Conservation (phyloP, 2,888 invertebrate species). For the Dorcus parallelipipedus region DNA sequence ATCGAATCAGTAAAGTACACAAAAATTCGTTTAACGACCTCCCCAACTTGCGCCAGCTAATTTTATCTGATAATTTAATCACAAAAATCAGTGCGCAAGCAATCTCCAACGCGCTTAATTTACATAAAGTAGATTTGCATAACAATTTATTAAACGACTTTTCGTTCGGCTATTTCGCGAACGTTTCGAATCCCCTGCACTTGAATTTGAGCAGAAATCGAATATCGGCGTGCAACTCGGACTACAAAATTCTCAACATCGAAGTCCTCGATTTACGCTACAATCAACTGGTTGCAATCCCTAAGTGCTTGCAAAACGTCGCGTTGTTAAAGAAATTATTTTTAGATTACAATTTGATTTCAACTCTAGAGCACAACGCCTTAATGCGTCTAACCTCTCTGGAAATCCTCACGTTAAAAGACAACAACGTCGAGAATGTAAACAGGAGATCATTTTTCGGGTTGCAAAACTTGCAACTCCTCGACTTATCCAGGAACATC, state of each 20-base stretch:
- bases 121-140: slow-evolving; percentile 78
- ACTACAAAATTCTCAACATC: slow-evolving; percentile 56
- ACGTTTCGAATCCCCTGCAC: slow-evolving; percentile 67
- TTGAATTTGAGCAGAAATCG: slow-evolving; percentile 75
- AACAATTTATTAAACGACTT: slow-evolving; percentile 71
- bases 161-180: slow-evolving; percentile 64
- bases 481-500: slow-evolving; percentile 75
- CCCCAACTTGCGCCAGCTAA: slow-evolving; percentile 74
- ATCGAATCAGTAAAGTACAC: slow-evolving; percentile 69
- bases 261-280: slow-evolving; percentile 69
- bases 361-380: slow-evolving; percentile 66
- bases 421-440: slow-evolving; percentile 69
- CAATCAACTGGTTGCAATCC: slow-evolving; percentile 64
- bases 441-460: slow-evolving; percentile 76
- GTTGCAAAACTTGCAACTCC: slow-evolving; percentile 68
- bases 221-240: slow-evolving; percentile 50
- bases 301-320: slow-evolving; percentile 64
- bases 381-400: slow-evolving; percentile 69
- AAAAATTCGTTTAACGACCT: slow-evolving; percentile 73
- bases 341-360: slow-evolving; percentile 71
- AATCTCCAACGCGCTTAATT: slow-evolving; percentile 70
- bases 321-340: slow-evolving; percentile 66
- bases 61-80: slow-evolving; percentile 80
- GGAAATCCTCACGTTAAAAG: slow-evolving; percentile 70
- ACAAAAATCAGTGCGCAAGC: slow-evolving; percentile 68